phyloP scores from a whole-genome alignment of 2,113 vertebrate genomes.

The Argyrosomus japonicus region DNA sequence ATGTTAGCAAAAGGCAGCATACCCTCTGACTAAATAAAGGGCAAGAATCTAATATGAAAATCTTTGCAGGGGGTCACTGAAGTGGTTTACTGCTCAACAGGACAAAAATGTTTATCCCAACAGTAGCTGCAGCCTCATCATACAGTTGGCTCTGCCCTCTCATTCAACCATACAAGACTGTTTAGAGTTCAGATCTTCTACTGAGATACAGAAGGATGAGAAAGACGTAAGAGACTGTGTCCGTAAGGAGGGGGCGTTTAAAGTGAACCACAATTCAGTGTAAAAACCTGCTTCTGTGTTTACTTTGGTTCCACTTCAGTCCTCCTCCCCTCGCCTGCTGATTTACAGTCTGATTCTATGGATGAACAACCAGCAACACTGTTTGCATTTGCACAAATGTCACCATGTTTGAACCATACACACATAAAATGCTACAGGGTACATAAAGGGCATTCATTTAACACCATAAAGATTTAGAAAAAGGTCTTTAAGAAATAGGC shows the following conservation, averaged over 20 bases:
- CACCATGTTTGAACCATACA: slow-evolving; percentile 12
- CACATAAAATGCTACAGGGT: slow-evolving; percentile 15
- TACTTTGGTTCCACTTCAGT: slow-evolving; percentile 18
- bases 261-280: slow-evolving; percentile 3
- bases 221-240: background rate
- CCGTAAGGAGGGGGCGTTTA: background rate
- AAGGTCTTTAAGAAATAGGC: background rate
- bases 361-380: slow-evolving; percentile 5
- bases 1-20: background rate
- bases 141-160: slow-evolving; percentile 32
- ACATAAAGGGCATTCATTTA: background rate
- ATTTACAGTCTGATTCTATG: slow-evolving; percentile 25
- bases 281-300: slow-evolving; percentile 23
- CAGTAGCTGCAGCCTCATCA: slow-evolving; percentile 2
- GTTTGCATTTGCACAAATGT: slow-evolving; percentile 4
- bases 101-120: slow-evolving; percentile 31
- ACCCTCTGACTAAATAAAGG: background rate
- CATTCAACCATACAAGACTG: slow-evolving; percentile 50
- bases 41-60: background rate
- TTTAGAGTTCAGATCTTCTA: slow-evolving; percentile 56
- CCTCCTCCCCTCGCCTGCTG: background rate
- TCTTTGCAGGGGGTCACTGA: background rate
- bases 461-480: background rate
- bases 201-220: slow-evolving; percentile 48
- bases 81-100: background rate